A percentile compares a stretch with the other conserved stretches of the same genome.
These are phyloP conservation scores for Allobates femoralis DNA, from an alignment of 2,797 vertebrate genomes.

Conservation along the genomic window DNA sequence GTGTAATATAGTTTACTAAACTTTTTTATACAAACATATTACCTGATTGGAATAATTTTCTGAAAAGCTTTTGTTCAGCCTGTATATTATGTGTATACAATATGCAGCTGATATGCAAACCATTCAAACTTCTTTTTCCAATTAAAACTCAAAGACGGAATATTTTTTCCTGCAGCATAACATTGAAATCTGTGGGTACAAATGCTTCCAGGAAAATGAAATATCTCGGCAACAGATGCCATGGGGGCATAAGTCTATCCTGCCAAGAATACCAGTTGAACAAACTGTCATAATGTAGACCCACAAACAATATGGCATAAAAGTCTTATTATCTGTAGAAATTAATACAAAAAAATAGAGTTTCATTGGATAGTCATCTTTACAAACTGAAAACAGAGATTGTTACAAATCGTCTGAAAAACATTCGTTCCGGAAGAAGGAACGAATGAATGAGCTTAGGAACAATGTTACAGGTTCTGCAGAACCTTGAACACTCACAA, in stretches of 20 bases:
- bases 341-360: not conserved
- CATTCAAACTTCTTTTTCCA: not conserved
- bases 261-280: constrained; percentile 61
- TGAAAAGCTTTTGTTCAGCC: not conserved
- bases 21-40: not conserved
- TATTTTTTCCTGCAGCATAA: constrained; percentile 35
- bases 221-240: constrained; percentile 58
- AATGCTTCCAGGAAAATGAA: constrained; percentile 50
- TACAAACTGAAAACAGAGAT: not conserved
- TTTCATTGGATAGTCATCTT: not conserved
- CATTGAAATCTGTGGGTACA: constrained; percentile 49
- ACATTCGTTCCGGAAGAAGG: constrained; percentile 10
- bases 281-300: constrained; percentile 62
- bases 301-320: constrained; percentile 63
- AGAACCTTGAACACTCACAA: not conserved
- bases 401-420: constrained; percentile 18
- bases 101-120: not conserved
- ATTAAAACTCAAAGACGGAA: constrained; percentile 3
- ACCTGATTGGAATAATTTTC: not conserved
- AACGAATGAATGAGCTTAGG: constrained; percentile 21
- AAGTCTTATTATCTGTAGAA: constrained; percentile 43
- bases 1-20: not conserved
- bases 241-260: constrained; percentile 56
- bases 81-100: not conserved
- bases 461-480: constrained; percentile 1